Conservation (phyloP, 2,888 invertebrate species). For the Thereva unica region DNA sequence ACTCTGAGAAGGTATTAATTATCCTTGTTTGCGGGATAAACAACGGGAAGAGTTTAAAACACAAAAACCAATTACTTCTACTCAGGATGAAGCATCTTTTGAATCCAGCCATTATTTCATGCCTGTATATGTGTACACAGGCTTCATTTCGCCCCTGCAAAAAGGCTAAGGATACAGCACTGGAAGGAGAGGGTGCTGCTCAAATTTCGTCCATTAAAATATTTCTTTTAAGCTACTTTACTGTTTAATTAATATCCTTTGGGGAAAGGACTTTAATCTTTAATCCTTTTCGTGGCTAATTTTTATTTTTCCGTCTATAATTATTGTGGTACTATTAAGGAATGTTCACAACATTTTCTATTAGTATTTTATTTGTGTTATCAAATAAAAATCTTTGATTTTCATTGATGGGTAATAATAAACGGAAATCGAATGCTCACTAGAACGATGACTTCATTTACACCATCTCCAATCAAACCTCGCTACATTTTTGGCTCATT, state of each 20-base stretch:
- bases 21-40: slow-evolving; percentile 47
- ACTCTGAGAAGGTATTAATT: slow-evolving; percentile 45
- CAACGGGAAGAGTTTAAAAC: slow-evolving; percentile 41
- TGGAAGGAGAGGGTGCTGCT: neutral
- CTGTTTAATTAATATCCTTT: slow-evolving; percentile 32
- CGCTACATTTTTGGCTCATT: no score
- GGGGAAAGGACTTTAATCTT: slow-evolving; percentile 21
- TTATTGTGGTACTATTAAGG: slow-evolving; percentile 9
- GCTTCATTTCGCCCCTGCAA: slow-evolving; percentile 9
- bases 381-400: no score
- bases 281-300: slow-evolving; percentile 32
- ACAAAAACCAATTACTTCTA: slow-evolving; percentile 34
- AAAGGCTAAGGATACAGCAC: slow-evolving; percentile 4
- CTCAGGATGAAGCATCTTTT: slow-evolving; percentile 25
- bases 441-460: no score
- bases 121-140: no score
- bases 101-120: slow-evolving; percentile 5
- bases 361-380: no score
- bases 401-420: no score
- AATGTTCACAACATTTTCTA: no score
- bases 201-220: slow-evolving; percentile 33
- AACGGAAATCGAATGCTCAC: no score
- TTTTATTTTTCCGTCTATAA: slow-evolving; percentile 27
- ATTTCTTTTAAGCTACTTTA: slow-evolving; percentile 32
- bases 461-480: no score